Base-by-base conservation (phyloP, 2,113 vertebrate genomes). In the Lynx canadensis region DNA sequence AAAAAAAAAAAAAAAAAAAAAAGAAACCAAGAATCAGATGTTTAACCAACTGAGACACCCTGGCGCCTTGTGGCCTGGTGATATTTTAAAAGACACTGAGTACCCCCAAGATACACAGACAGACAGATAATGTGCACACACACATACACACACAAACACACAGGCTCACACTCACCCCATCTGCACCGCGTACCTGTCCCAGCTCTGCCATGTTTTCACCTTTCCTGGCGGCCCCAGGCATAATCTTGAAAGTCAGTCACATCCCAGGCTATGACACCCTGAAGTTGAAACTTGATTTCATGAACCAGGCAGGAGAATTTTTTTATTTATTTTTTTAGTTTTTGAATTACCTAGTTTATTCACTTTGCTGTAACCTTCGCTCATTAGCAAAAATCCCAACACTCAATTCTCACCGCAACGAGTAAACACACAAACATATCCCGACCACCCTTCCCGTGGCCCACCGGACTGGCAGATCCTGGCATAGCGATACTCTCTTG, bases 401-500 rank as follows among this genome's bases (percentile, higher is more conserved):
- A 21, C 19, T 4, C 19, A 45, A 36, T 48, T 79, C 65, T 92
- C 63, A 15, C 1, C 4, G 48, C 41, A 1, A 19, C 78, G 73
- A 29, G 27, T 45, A 55, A 88, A 60, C 13, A 52, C 16, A 13
- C 10, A 7, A 18, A 33, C 19, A 5, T 0, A 57, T 4, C 14
- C 48, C 2, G 7, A 41, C 27, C 0, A 0, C 41, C 52, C 55
- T 38, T 27, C 66, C 21, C 7, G 19, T 0, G 4, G 31, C 83
- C 63, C 52, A 63, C 8, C 19, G 7, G 21, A 4, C 79, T 14
- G 16, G 27, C 10, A 1, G 71, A 7, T 31, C 74, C 13, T 7
- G 4, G 57, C 36, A n/a, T 1, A 3, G 36, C 0, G 15, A 15
- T 0, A 2, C n/a, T 57, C 36, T 36, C 19, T 18, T 27, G 5